Conservation (phyloP, 2,113 vertebrate genomes). For the Rattus rattus region DNA sequence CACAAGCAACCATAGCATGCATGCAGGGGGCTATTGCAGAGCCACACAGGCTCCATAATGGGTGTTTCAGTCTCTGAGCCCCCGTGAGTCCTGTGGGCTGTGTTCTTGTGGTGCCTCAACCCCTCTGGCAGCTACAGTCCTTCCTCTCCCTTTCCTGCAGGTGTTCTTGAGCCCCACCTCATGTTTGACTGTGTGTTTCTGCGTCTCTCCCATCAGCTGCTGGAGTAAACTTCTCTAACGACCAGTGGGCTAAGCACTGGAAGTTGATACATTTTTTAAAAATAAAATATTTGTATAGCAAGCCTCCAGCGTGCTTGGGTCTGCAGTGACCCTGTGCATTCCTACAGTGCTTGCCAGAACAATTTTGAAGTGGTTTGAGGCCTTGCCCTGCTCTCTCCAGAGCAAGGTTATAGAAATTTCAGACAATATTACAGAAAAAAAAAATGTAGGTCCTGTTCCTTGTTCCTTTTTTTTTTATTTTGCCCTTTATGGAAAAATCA, state of each 20-base stretch:
- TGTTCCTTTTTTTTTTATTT: neutral
- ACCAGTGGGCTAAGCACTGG: neutral
- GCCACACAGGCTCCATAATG: neutral
- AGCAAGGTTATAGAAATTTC: slow-evolving; percentile 87
- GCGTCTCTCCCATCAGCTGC: neutral
- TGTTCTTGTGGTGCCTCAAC: neutral
- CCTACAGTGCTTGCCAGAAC: slow-evolving; percentile 87
- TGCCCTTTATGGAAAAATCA: neutral
- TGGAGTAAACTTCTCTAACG: neutral
- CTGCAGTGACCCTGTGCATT: slow-evolving; percentile 84
- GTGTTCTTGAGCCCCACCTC: neutral
- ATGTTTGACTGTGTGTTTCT: neutral
- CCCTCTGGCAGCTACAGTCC: neutral
- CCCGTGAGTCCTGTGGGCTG: neutral
- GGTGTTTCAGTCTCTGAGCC: neutral
- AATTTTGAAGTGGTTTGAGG: slow-evolving; percentile 88
- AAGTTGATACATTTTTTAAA: neutral
- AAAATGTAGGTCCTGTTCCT: neutral
- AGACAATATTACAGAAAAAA: slow-evolving; percentile 65
- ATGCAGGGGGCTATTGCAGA: neutral
- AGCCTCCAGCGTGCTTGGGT: slow-evolving; percentile 83
- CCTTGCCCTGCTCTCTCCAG: slow-evolving; percentile 77
- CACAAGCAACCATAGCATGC: neutral
- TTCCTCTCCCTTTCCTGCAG: neutral
- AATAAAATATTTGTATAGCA: no score